These are phyloP conservation scores for Trisateles emortualis DNA, from an alignment of 2,888 invertebrate genomes.

Conservation along the genomic window DNA sequence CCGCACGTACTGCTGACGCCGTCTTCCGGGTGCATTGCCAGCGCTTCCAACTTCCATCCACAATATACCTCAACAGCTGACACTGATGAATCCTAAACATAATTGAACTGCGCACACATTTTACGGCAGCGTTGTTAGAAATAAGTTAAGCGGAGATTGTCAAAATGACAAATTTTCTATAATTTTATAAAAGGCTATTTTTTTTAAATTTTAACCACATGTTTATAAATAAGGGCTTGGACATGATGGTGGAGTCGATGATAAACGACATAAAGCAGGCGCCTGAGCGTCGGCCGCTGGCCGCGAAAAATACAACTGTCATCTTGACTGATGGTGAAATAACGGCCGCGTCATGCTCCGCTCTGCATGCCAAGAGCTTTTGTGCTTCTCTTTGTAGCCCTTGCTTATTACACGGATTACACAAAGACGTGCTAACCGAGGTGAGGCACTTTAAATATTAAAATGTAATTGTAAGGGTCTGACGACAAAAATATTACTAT, in stretches of 20 bases:
- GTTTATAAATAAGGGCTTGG: constrained; percentile 45
- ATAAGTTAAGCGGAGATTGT: not conserved
- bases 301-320: constrained; percentile 85
- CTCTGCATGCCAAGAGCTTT: constrained; percentile 79
- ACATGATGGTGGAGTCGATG: constrained; percentile 73
- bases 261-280: constrained; percentile 80
- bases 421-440: constrained; percentile 61
- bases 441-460: constrained; percentile 56
- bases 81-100: constrained; percentile 47
- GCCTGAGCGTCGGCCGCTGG: constrained; percentile 80
- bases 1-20: constrained; percentile 76
- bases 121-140: not conserved
- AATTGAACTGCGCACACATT: not conserved
- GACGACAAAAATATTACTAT: constrained; percentile 9
- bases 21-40: constrained; percentile 65
- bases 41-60: constrained; percentile 53
- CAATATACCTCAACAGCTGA: constrained; percentile 50
- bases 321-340: constrained; percentile 85
- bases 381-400: constrained; percentile 73
- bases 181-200: not conserved
- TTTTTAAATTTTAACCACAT: too few relatives aligned
- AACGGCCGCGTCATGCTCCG: constrained; percentile 78
- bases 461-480: constrained; percentile 16
- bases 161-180: not conserved
- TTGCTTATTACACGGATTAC: constrained; percentile 74